A percentile compares a stretch with the other conserved stretches of the same genome.
Conservation (phyloP, 2,888 invertebrate genomes). For the Hirtodrosophila confusa region DNA sequence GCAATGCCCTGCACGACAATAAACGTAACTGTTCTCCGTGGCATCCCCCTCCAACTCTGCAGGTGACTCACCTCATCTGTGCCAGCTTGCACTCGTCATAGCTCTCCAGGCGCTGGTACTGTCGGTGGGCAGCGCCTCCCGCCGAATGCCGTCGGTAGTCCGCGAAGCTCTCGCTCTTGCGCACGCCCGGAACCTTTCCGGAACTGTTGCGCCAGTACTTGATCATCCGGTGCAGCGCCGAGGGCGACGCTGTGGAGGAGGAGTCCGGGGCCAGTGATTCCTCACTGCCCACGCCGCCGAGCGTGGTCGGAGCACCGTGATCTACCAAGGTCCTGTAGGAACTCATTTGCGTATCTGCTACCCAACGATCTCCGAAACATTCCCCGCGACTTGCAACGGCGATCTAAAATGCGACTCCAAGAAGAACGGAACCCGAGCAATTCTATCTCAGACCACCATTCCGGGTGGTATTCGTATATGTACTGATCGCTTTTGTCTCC, state of each 20-base stretch:
- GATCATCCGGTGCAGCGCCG: constrained; percentile 72
- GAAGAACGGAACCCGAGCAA: constrained; percentile 1
- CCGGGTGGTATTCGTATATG: constrained; percentile 28
- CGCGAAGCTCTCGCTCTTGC: constrained; percentile 78
- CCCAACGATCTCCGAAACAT: too few species aligned
- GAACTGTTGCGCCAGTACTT: constrained; percentile 81
- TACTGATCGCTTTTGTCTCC: constrained; percentile 27
- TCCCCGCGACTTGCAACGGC: too few species aligned
- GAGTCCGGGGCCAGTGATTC: constrained; percentile 1
- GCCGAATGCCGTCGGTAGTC: constrained; percentile 71
- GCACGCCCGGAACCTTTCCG: constrained; percentile 63
- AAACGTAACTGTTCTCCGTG: constrained; percentile 27
- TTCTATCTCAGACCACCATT: constrained; percentile 20
- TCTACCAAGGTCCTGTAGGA: constrained; percentile 70
- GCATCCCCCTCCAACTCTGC: background rate
- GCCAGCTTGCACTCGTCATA: constrained; percentile 75
- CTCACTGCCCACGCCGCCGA: constrained; percentile 5
- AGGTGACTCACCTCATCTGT: constrained; percentile 68
- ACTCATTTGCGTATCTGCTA: constrained; percentile 51
- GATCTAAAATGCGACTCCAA: background rate
- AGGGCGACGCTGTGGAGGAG: constrained; percentile 44
- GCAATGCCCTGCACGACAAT: constrained; percentile 21
- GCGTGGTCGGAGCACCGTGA: constrained; percentile 15
- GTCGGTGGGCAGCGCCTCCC: constrained; percentile 13
- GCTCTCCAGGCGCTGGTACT: constrained; percentile 78